Conservation (phyloP, 2,113 vertebrate species). For the Struthio camelus region DNA sequence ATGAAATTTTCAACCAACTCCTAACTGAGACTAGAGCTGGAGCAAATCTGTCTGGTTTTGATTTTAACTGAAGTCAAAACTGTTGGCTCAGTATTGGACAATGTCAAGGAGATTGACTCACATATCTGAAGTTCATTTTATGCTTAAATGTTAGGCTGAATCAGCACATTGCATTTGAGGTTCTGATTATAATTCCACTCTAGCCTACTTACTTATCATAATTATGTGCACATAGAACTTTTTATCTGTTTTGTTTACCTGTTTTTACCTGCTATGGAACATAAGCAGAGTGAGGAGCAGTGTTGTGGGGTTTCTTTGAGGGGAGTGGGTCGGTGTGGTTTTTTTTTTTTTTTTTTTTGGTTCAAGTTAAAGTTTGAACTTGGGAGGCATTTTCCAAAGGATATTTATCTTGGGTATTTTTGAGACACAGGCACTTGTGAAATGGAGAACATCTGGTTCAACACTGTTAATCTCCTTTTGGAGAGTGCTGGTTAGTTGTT, state of each 20-base stretch:
- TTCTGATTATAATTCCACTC: not conserved
- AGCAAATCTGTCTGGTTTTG: constrained; percentile 43
- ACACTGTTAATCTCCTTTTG: not conserved
- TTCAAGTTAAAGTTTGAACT: constrained; percentile 14
- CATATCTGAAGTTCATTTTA: not conserved
- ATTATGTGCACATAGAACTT: not conserved
- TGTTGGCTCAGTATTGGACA: not conserved
- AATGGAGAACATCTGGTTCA: constrained; percentile 28
- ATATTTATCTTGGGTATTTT: constrained; percentile 31
- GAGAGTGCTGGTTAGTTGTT: constrained; percentile 5
- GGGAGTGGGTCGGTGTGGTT: not conserved
- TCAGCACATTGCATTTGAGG: not conserved
- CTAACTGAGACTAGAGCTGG: not conserved
- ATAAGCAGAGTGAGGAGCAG: not conserved
- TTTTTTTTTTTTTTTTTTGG: not conserved
- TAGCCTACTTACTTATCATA: not conserved
- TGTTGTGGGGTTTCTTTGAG: accelerated
- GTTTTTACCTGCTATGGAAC: not conserved
- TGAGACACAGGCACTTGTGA: not conserved
- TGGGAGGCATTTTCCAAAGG: constrained; percentile 1
- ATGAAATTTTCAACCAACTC: constrained; percentile 30
- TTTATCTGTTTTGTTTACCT: not conserved
- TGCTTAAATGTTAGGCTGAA: not conserved
- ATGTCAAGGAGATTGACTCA: not conserved
- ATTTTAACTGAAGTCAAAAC: constrained; percentile 24